Conservation (phyloP, 2,888 invertebrate species). For the Cheilosia urbana region DNA sequence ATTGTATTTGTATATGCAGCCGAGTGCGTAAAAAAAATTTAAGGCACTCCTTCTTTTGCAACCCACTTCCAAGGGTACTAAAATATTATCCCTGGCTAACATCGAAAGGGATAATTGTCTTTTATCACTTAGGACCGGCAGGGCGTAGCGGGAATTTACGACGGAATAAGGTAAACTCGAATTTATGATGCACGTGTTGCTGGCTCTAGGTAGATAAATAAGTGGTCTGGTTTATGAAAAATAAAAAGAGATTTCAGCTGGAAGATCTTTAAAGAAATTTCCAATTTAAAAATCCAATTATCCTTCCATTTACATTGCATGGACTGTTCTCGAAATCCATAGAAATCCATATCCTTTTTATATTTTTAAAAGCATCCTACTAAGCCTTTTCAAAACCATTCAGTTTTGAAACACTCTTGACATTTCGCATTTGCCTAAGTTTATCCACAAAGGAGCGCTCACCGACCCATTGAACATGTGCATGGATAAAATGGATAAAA, state of each 20-base stretch:
- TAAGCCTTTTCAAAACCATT: constrained; percentile 27
- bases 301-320: background rate
- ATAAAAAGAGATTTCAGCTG: too few species aligned
- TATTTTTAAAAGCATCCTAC: constrained; percentile 16
- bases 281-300: background rate
- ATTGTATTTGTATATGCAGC: constrained; percentile 3
- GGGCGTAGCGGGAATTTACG: constrained; percentile 29
- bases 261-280: too few species aligned
- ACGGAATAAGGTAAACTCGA: constrained; percentile 19
- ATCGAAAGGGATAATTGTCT: constrained; percentile 43
- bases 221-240: background rate
- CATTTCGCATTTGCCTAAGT: background rate
- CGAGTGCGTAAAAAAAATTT: constrained; percentile 12
- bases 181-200: constrained; percentile 11
- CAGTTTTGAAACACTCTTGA: constrained; percentile 1
- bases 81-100: constrained; percentile 31
- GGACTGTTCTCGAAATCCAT: too few species aligned
- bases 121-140: constrained; percentile 51
- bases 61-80: constrained; percentile 30
- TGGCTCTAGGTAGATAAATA: background rate
- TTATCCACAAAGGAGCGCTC: constrained; percentile 11
- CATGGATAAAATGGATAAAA: background rate
- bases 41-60: constrained; percentile 11
- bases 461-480: background rate
- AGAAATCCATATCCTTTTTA: background rate